Base-by-base conservation (phyloP, 2,113 vertebrate genomes). In the Ptychochromis oligacanthus region DNA sequence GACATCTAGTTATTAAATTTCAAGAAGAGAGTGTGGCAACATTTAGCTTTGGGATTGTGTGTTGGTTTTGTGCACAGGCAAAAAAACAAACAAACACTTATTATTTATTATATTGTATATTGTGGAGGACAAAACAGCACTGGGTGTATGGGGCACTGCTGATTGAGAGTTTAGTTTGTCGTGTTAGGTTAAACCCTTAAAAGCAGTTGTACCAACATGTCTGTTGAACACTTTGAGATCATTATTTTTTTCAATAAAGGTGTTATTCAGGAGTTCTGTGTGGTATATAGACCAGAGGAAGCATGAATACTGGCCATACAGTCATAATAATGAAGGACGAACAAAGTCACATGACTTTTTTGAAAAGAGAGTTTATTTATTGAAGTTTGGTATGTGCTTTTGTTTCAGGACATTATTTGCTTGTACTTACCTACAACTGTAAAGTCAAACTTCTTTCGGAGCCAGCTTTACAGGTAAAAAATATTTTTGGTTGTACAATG, bases 71-170 rank as follows among this genome's bases (percentile, higher is more conserved):
- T 58, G 31, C 24, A 64, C 34, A 74, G 3, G 40, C 26, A 5
- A 72, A 72, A 31, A 17, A 15, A 31, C 20, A 36, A 36, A 36
- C 2, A 36, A 36, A 7, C 31, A 43, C 5, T 46, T 12, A 57
- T 38, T 78, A 82, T 85, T 75, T 55, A 81, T 81, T 81, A 4
- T 43, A 15, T 61, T 31, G 3, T 82, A 26, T 40, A 15, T 5
- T 77, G 11, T 61, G 58, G 18, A 82, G 10, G 34, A 49, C 0
- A 34, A 14, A 76, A 34, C 13, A 8, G 56, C 59, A 24, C 28
- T 75, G 24, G 52, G 13, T 52, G 2, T 28, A 14, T 5, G 49
- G 56, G 22, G 24, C 26, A 72, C 1, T 65, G 14, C 0, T 80
- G 11, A 43, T 26, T 70, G 7, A 72, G 26, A 72, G 20, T 49